Evolutionary conservation across 1,140 invertebrate species (phyloP), one percentile per base, ranked within the genome.

Genomic region (Heliconius melpomene): DNA sequence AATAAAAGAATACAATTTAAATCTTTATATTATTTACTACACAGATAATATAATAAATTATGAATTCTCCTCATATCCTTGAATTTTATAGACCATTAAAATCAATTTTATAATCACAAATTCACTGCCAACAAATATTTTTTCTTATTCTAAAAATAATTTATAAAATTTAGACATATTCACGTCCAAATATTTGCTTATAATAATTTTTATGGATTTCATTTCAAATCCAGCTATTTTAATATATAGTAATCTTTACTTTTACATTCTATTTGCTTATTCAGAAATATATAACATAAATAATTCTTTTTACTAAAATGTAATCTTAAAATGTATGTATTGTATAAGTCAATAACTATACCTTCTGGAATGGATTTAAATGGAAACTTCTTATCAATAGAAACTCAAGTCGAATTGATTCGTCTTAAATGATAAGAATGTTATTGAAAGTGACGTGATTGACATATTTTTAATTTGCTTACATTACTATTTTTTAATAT

Each of bases 1-100:
- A 81, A 81, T 81, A 81, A 77, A 81, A 78, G 73, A 78, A 66
- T 78, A 81, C 38, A 66, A 78, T 74, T 72, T 71, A 54, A 52
- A 23, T 74, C 77, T 74, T 73, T 80, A 50, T 75, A 60, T 74
- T 71, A 74, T 80, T 81, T 81, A 77, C 74, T 80, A 20, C 20
- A 26, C 57, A 23, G 46, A 18, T 66, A 70, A n/a, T 72, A 60
- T 23, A 60, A 26, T 23, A 16, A 66, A 66, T 13, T 57, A 57
- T 9, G 2, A 57, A 57, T 23, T 57, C 1, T 66, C 60, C 23
- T 66, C 11, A 66, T 26, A 29, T 66, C 60, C 23, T 66, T 66
- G 5, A 66, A 7, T 7, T 66, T 66, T 26, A 66, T 26, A 13
- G 60, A 29, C 3, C 13, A 23, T 20, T 60, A 60, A 60, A 2